Conservation (phyloP, 2,113 vertebrate genomes). For the Sisor rabdophorus region DNA sequence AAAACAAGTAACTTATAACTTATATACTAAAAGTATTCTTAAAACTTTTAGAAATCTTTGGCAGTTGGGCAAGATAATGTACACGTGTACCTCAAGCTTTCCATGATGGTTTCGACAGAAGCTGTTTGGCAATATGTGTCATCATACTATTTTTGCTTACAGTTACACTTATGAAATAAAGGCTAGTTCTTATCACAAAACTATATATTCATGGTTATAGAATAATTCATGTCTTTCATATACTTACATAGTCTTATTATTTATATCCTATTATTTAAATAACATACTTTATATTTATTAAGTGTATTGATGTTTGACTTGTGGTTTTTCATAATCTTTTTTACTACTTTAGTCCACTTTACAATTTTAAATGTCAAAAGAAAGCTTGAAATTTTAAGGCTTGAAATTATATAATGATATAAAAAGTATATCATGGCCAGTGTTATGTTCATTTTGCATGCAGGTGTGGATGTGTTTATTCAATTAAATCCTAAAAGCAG, state of each 20-base stretch:
- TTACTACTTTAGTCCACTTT: background rate
- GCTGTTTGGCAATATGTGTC: slow-evolving; percentile 22
- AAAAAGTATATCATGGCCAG: no score
- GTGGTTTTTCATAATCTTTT: background rate
- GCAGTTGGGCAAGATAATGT: background rate
- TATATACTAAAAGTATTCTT: background rate
- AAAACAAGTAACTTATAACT: no score
- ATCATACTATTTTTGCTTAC: slow-evolving; percentile 19
- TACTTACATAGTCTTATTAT: no score
- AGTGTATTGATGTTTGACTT: background rate
- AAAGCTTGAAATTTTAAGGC: background rate
- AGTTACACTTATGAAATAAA: slow-evolving; percentile 5
- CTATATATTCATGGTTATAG: background rate
- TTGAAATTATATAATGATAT: background rate
- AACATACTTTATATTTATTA: background rate
- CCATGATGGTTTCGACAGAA: background rate
- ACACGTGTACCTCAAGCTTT: background rate
- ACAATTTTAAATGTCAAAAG: background rate
- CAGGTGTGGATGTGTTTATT: no score
- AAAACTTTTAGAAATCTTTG: background rate
- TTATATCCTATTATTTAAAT: background rate
- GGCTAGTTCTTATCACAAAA: background rate
- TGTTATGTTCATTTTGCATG: no score
- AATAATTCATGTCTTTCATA: background rate
- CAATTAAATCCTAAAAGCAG: background rate